Conservation (phyloP, 2,797 vertebrate genomes). For the Odontamblyopus rebecca region DNA sequence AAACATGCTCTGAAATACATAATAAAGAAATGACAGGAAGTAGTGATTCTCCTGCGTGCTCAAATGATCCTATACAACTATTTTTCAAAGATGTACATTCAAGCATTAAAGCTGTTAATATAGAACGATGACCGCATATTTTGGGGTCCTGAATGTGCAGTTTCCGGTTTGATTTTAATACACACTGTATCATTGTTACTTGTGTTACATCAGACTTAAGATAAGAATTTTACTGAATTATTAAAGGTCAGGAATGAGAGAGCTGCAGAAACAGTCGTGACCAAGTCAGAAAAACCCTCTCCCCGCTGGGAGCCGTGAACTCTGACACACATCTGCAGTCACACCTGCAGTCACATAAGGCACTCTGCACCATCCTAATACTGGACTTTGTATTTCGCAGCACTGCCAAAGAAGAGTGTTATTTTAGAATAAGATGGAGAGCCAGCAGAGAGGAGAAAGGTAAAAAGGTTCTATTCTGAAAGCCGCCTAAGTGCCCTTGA, state of each 20-base stretch:
- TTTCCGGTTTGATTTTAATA: neutral
- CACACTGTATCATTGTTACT: neutral
- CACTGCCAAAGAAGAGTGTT: slow-evolving; percentile 7
- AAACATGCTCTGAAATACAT: neutral
- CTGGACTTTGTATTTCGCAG: slow-evolving; percentile 20
- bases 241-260: slow-evolving; percentile 45
- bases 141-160: neutral
- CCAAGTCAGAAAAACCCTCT: slow-evolving; percentile 34
- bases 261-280: slow-evolving; percentile 38
- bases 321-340: slow-evolving; percentile 27
- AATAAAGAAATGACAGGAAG: neutral
- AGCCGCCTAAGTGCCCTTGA: slow-evolving; percentile 36
- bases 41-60: neutral
- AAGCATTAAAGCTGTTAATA: neutral
- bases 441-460: slow-evolving; percentile 41
- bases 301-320: slow-evolving; percentile 18
- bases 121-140: neutral
- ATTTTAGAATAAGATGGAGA: slow-evolving; percentile 20
- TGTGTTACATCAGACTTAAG: neutral
- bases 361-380: slow-evolving; percentile 16
- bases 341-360: slow-evolving; percentile 1
- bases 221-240: slow-evolving; percentile 30
- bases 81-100: neutral
- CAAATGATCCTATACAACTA: neutral
- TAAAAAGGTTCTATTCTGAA: slow-evolving; percentile 37